Conservation (phyloP, 92 coral and sea anemone species). For the Zoanthus gigantus region DNA sequence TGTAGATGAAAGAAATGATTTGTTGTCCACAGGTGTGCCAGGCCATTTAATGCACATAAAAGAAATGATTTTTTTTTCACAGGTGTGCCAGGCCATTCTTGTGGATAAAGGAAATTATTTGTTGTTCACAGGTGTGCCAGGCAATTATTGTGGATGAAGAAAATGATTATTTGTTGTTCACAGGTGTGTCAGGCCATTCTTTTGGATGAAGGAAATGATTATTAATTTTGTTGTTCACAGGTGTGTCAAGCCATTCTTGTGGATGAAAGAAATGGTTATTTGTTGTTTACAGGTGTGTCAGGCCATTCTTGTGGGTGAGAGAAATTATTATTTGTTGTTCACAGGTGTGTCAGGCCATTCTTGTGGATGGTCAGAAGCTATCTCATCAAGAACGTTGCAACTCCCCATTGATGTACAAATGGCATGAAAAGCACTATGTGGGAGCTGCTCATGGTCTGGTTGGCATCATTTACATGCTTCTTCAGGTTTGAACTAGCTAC, state of each 20-base stretch:
- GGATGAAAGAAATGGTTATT: too few relatives aligned
- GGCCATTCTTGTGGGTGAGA: too few relatives aligned
- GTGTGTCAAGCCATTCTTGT: too few relatives aligned
- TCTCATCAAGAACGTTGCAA: constrained; percentile 80
- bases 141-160: too few relatives aligned
- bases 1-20: constrained; percentile 49
- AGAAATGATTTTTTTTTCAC: neutral
- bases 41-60: too few relatives aligned
- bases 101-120: neutral
- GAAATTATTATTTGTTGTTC: neutral
- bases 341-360: constrained; percentile 84
- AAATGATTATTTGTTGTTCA: neutral
- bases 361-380: constrained; percentile 81
- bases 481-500: constrained; percentile 68
- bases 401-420: constrained; percentile 87
- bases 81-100: too few relatives aligned
- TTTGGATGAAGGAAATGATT: constrained; percentile 51
- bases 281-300: neutral
- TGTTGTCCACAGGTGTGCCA: too few relatives aligned
- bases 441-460: constrained; percentile 99
- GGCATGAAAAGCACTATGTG: constrained; percentile 98
- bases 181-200: constrained; percentile 87
- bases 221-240: neutral
- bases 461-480: constrained; percentile 86
- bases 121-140: neutral